Base-by-base conservation (phyloP, 2,113 vertebrate genomes). In the Stegostoma tigrinum region DNA sequence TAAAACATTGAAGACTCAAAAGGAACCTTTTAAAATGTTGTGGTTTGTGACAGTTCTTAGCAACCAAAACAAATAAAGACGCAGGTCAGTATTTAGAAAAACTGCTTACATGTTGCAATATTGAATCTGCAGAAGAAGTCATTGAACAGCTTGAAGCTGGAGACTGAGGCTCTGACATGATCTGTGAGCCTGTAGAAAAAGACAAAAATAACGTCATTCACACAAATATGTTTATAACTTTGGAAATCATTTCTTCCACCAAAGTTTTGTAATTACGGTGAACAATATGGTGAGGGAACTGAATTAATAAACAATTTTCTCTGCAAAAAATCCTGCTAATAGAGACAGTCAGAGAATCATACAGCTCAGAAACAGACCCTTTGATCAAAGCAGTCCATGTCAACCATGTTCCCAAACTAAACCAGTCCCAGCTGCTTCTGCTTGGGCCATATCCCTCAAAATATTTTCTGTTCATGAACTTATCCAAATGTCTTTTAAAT, bases 111-210 rank as follows among this genome's bases (percentile, higher is more conserved):
- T 95, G 67, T 27, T 70, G 66, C 66, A 95, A 72, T 30, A 3
- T 72, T 75, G 42, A 52, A 95, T 95, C 68, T 52, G 68, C 66
- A 95, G 93, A 48, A 95, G 94, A 75, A 93, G 15, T 61, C 14
- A 75, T 68, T 17, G 68, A 52, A 95, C 42, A 95, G 94, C 68
- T 72, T 0, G 94, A 95, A 52, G 94, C 68, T 95, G 94, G 94
- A 72, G 94, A 95, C 0, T 5, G 68, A 95, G 68, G 94, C 42
- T 95, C 94, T 2, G 94, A 75, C 14, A 15, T 52, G 27, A 72
- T 52, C 45, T 72, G 94, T 34, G 14, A 24, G 45, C 72, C 94
- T 95, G 17, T 10, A 52, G 7, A 94, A 55, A 64, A 90, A 64
- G 89, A 93, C 5, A 94, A 45, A 72, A 2, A 52, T 10, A 85